Conservation (phyloP, 2,888 invertebrate species). For the Orthosia incerta region DNA sequence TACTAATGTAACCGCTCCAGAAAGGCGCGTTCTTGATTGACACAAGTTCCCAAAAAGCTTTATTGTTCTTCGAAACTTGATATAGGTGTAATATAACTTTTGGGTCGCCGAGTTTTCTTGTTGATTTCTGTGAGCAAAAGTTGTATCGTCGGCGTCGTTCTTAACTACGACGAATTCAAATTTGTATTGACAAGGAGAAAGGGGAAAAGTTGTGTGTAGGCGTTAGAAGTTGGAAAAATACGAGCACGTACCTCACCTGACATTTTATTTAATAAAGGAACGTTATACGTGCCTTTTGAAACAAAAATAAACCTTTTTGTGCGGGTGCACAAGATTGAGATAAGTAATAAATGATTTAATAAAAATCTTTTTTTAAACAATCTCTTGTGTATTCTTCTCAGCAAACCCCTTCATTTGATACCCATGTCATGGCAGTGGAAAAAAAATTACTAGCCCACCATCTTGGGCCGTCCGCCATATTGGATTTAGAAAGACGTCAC, state of each 20-base stretch:
- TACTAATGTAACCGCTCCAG: conserved; percentile 39
- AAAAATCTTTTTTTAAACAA: too few species aligned
- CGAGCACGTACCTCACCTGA: conserved; percentile 41
- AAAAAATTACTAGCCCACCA: too few species aligned
- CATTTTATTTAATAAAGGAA: conserved; percentile 44
- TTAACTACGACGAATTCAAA: conserved; percentile 60
- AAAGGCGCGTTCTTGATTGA: conserved; percentile 70
- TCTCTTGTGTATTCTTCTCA: too few species aligned
- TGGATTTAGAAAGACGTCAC: too few species aligned
- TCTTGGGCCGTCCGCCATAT: too few species aligned
- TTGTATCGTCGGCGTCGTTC: conserved; percentile 67
- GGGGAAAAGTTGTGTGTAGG: conserved; percentile 37
- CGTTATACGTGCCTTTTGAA: conserved; percentile 39
- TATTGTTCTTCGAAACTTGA: conserved; percentile 73
- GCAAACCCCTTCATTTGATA: too few species aligned
- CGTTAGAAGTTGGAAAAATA: conserved; percentile 43
- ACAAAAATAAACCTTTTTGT: conserved; percentile 22
- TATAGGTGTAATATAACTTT: conserved; percentile 79
- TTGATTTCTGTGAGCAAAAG: conserved; percentile 70
- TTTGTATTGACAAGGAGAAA: conserved; percentile 60
- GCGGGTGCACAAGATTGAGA: background rate
- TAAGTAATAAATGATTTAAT: too few species aligned
- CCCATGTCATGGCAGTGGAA: too few species aligned
- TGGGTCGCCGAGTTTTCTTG: conserved; percentile 70
- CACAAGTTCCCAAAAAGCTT: conserved; percentile 69